Conservation (phyloP, 2,888 invertebrate species). For the Latrodectus elegans region DNA sequence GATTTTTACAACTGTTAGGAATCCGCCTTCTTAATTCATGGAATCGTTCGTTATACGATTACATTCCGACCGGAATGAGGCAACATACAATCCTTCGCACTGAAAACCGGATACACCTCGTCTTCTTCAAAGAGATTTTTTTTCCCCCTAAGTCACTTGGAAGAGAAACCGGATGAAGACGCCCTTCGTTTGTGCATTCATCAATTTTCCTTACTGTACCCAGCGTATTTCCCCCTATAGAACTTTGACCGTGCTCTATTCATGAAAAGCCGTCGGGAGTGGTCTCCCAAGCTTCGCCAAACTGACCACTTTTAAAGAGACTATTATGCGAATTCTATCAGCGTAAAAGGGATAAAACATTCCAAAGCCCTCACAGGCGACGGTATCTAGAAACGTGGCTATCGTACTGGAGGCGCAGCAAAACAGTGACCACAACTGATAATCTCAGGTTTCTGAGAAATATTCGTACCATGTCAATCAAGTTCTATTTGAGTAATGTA, state of each 20-base stretch:
- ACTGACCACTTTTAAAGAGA: background rate
- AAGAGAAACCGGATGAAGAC: constrained; percentile 29
- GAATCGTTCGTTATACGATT: background rate
- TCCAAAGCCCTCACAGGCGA: too few species aligned
- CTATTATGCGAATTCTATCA: too few species aligned
- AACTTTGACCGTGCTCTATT: background rate
- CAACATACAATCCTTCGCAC: background rate
- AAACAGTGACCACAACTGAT: too few species aligned
- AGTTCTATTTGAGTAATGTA: too few species aligned
- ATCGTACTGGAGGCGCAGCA: too few species aligned
- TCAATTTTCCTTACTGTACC: background rate
- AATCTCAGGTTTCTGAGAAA: too few species aligned
- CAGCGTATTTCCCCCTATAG: background rate
- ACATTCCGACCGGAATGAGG: background rate
- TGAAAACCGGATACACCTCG: constrained; percentile 27
- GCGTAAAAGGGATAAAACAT: too few species aligned
- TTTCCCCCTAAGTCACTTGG: background rate
- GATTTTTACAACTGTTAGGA: background rate
- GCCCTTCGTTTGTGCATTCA: constrained; percentile 42
- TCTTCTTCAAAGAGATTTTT: constrained; percentile 26
- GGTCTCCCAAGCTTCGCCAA: background rate
- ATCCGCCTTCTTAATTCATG: background rate
- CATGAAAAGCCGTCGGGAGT: background rate
- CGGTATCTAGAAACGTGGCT: too few species aligned
- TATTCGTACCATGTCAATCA: too few species aligned